Evolutionary conservation across 1,140 invertebrate species (phyloP).

Genomic region (Pogonomyrmex barbatus): DNA sequence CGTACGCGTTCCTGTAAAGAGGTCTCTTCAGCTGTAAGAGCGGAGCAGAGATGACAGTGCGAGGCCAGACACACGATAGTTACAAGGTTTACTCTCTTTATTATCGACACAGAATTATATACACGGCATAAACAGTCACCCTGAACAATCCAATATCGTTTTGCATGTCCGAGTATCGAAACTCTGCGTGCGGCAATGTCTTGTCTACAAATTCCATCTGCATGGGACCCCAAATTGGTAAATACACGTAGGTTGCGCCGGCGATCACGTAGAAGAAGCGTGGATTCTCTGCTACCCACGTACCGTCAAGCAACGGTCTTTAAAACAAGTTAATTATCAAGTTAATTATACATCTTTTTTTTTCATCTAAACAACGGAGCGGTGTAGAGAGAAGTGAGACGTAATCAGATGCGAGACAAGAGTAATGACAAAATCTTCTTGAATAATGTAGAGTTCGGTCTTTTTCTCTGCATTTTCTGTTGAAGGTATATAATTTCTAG

Average conservation of each 20-base stretch:
- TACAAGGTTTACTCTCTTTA: conserved; percentile 62
- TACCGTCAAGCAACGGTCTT: conserved; percentile 4
- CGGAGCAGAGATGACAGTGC: conserved; percentile 4
- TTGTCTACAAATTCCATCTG: conserved; percentile 77
- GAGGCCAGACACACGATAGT: neutral
- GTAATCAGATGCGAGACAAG: neutral
- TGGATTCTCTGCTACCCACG: conserved; percentile 76
- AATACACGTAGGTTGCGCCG: conserved; percentile 77
- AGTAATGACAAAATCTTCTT: neutral
- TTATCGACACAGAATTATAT: conserved; percentile 74
- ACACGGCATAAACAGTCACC: conserved; percentile 75
- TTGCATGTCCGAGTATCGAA: conserved; percentile 75
- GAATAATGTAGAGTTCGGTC: neutral
- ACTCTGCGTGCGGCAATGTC: conserved; percentile 78
- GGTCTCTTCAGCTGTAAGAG: conserved; percentile 54
- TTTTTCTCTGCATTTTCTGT: too few relatives aligned
- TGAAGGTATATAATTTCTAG: neutral
- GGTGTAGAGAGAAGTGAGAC: conserved; percentile 15
- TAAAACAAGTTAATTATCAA: conserved; percentile 43
- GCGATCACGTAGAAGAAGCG: conserved; percentile 76
- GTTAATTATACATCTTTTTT: conserved; percentile 33
- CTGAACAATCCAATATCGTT: conserved; percentile 82
- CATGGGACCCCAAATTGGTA: conserved; percentile 68
- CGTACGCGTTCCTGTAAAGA: conserved; percentile 43
- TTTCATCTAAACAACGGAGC: conserved; percentile 37